These are phyloP conservation scores for Baryphthengus martii DNA, from an alignment of 2,113 vertebrate genomes.

Conservation along the genomic window DNA sequence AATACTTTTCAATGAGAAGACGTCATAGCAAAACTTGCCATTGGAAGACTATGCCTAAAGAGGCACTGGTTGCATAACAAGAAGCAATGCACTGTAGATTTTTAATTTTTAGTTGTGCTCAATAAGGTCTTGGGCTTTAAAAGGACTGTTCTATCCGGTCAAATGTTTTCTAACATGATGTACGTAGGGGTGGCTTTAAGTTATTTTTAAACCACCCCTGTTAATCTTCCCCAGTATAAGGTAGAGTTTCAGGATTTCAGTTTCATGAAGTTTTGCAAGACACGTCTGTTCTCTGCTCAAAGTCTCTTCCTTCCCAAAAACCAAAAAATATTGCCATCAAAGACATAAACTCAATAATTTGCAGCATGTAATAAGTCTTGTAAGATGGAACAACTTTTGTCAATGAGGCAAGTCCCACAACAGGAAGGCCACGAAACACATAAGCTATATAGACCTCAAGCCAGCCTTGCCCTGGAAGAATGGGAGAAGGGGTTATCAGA, in stretches of 20 bases:
- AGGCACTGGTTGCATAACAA: background rate
- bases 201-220: too few species aligned
- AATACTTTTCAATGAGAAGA: background rate
- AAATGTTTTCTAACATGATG: background rate
- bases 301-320: background rate
- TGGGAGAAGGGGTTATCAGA: background rate
- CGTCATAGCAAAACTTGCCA: background rate
- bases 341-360: background rate
- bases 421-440: background rate
- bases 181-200: too few species aligned
- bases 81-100: background rate
- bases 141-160: background rate
- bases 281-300: background rate
- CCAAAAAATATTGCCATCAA: background rate
- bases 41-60: background rate
- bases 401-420: background rate
- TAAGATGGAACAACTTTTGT: background rate
- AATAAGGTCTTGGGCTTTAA: background rate
- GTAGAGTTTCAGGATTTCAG: background rate
- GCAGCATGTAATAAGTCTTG: background rate
- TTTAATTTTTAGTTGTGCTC: background rate
- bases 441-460: background rate
- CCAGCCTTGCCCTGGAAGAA: background rate
- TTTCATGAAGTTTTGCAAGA: background rate
- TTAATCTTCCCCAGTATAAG: too few species aligned